phyloP scores from a whole-genome alignment of 2,113 vertebrate species.

The Ophthalmolycus amberensis region DNA sequence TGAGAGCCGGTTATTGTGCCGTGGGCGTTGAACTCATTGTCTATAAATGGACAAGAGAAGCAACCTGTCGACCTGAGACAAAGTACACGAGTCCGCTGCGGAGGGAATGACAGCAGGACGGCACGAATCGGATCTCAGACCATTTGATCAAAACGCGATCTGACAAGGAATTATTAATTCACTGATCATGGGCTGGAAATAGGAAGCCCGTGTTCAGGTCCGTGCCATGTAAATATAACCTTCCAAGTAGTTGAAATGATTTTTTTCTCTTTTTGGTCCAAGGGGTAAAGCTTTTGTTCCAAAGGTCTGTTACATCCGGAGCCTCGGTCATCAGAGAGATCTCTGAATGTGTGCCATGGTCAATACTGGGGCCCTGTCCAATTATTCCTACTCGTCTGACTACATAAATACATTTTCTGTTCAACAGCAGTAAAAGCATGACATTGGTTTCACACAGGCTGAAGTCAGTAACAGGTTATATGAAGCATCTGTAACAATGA shows the following conservation, averaged over 20 bases:
- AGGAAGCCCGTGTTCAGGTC: background rate
- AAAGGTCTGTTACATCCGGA: background rate
- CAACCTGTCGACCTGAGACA: constrained; percentile 21
- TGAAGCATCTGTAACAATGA: background rate
- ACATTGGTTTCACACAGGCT: background rate
- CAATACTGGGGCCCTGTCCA: background rate
- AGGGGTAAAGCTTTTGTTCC: background rate
- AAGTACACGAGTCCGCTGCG: constrained; percentile 15
- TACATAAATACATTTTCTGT: background rate
- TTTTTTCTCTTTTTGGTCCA: background rate
- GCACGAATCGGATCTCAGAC: background rate
- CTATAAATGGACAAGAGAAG: constrained; percentile 30
- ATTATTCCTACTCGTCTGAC: constrained; percentile 22
- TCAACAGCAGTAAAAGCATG: background rate
- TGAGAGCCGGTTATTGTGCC: constrained; percentile 30
- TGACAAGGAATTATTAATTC: constrained; percentile 51
- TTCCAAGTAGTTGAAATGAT: background rate
- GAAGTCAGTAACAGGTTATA: background rate
- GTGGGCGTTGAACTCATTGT: constrained; percentile 5
- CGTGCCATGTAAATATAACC: constrained; percentile 33
- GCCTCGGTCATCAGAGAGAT: background rate
- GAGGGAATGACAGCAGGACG: constrained; percentile 19
- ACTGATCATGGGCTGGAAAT: background rate
- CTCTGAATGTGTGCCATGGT: background rate
- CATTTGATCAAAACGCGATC: constrained; percentile 9